Evolutionary conservation across 2,888 invertebrate species (phyloP).

Genomic region (Mimas tiliae): DNA sequence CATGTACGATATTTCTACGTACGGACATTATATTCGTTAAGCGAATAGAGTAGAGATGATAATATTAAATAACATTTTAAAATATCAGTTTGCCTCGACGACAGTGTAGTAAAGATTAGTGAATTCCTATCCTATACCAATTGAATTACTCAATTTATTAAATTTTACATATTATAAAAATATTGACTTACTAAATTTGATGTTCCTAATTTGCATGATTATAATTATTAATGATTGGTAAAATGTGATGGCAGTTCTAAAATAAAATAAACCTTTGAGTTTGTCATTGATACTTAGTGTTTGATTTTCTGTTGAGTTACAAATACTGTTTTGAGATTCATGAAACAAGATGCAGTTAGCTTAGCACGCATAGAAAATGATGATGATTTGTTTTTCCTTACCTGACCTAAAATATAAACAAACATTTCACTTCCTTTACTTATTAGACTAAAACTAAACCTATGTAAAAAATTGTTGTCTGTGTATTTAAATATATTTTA

Average conservation of each 20-base stretch:
- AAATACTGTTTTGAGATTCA: neutral
- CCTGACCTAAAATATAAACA: too few relatives aligned
- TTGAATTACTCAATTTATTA: slow-evolving; percentile 9
- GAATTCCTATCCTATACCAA: slow-evolving; percentile 1
- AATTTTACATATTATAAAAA: slow-evolving; percentile 5
- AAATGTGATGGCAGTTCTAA: neutral
- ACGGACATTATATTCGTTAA: slow-evolving; percentile 6
- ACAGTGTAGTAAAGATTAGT: slow-evolving; percentile 11
- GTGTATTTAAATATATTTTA: too few relatives aligned
- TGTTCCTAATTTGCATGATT: slow-evolving; percentile 10
- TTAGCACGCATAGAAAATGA: too few relatives aligned
- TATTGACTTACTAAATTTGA: slow-evolving; percentile 3
- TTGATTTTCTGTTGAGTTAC: too few relatives aligned
- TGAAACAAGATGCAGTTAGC: too few relatives aligned
- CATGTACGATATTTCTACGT: slow-evolving; percentile 8
- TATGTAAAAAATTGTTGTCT: too few relatives aligned
- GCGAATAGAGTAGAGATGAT: neutral
- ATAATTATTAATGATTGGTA: slow-evolving; percentile 1
- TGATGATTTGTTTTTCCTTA: too few relatives aligned
- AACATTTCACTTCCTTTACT: too few relatives aligned
- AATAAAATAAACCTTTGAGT: neutral
- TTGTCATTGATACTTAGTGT: too few relatives aligned
- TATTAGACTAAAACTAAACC: too few relatives aligned
- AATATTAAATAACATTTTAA: neutral
- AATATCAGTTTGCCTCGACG: slow-evolving; percentile 8